Percentiles rank a stretch among this genome's conserved stretches.
Conservation (phyloP, 1,140 invertebrate genomes). For the Psilanteris sp. region DNA sequence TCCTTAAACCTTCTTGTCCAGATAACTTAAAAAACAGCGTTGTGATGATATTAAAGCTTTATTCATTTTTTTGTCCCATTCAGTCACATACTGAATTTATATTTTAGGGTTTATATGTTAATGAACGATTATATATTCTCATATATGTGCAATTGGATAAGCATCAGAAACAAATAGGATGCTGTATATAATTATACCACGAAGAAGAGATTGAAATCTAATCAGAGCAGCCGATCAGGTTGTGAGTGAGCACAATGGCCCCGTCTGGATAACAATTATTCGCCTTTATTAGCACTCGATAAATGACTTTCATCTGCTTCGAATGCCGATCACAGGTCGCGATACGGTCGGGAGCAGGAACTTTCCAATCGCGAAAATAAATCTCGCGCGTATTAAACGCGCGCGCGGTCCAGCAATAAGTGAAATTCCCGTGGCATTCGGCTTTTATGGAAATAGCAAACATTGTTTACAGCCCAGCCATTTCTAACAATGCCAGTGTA, state of each 20-base stretch:
- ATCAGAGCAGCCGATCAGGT: slow-evolving; percentile 4
- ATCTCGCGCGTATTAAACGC: slow-evolving; percentile 36
- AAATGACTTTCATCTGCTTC: slow-evolving; percentile 30
- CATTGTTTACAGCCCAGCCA: slow-evolving; percentile 45
- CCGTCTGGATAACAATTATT: slow-evolving; percentile 43
- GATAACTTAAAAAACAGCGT: too few species aligned
- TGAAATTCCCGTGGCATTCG: slow-evolving; percentile 29
- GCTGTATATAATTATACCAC: slow-evolving; percentile 41
- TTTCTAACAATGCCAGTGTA: slow-evolving; percentile 29
- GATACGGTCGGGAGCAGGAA: slow-evolving; percentile 11
- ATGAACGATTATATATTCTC: slow-evolving; percentile 19
- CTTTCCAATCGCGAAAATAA: slow-evolving; percentile 41
- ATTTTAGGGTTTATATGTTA: slow-evolving; percentile 22
- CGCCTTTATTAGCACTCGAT: slow-evolving; percentile 46
- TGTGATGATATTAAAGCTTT: too few species aligned
- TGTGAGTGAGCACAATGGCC: slow-evolving; percentile 10
- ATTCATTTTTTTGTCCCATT: neutral
- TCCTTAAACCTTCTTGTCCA: too few species aligned
- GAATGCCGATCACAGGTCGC: slow-evolving; percentile 13
- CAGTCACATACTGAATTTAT: slow-evolving; percentile 14
- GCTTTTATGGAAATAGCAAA: slow-evolving; percentile 39
- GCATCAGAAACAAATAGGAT: slow-evolving; percentile 47
- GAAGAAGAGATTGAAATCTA: slow-evolving; percentile 27
- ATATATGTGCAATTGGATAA: slow-evolving; percentile 24
- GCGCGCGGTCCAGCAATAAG: slow-evolving; percentile 31